These are phyloP conservation scores for Pedetes capensis DNA, from an alignment of 2,113 vertebrate genomes.

Conservation along the genomic window DNA sequence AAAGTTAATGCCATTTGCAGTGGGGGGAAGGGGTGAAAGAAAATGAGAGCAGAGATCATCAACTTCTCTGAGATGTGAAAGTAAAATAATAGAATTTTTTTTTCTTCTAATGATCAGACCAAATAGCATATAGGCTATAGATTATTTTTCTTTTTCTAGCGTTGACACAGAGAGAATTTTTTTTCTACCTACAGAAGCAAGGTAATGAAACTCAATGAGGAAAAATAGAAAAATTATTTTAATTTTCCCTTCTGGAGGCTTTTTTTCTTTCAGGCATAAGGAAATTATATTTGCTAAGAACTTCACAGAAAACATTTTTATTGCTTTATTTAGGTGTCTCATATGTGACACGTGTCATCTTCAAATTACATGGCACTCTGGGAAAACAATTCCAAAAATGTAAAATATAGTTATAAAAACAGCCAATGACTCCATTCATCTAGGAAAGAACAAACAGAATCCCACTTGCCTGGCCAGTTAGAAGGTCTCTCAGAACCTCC, in stretches of 20 bases:
- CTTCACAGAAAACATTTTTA: not conserved
- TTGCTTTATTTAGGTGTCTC: not conserved
- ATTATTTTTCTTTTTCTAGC: not conserved
- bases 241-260: not conserved
- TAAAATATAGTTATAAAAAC: not conserved
- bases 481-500: not conserved
- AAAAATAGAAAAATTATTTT: not conserved
- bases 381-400: slow-evolving; percentile 21
- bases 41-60: not conserved
- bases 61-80: not conserved
- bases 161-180: not conserved
- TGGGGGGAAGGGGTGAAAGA: not conserved
- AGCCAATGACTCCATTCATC: not conserved
- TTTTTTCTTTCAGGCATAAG: not conserved
- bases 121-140: not conserved
- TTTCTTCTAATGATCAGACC: not conserved
- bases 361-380: not conserved
- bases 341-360: not conserved
- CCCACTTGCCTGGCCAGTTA: not conserved
- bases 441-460: not conserved
- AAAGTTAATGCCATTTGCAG: not conserved
- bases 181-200: not conserved
- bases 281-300: slow-evolving; percentile 12
- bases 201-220: not conserved
- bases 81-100: not conserved